phyloP scores from a whole-genome alignment of 1,140 invertebrate genomes.

The Dryas iulia region DNA sequence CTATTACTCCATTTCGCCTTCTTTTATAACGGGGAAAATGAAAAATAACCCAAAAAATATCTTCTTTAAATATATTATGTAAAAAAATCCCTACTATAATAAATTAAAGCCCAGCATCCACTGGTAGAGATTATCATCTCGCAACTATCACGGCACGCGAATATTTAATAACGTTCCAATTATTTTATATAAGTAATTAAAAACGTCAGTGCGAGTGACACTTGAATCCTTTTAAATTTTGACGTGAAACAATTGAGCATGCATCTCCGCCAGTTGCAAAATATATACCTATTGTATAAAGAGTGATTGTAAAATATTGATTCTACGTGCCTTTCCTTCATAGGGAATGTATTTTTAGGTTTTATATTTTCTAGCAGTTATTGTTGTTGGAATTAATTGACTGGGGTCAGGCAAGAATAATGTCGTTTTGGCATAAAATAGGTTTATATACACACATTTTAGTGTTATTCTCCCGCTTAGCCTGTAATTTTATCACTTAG shows the following conservation, averaged over 20 bases:
- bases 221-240: not conserved
- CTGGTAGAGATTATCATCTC: not conserved
- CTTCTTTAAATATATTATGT: too few relatives aligned
- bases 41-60: too few relatives aligned
- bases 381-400: too few relatives aligned
- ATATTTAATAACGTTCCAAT: constrained; percentile 13
- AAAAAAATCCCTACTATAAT: too few relatives aligned
- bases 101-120: not conserved
- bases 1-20: too few relatives aligned
- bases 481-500: too few relatives aligned
- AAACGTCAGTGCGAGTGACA: constrained; percentile 4
- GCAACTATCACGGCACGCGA: not conserved
- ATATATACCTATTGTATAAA: not conserved
- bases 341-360: not conserved
- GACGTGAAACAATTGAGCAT: constrained; percentile 1
- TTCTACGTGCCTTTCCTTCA: not conserved
- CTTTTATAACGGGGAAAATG: too few relatives aligned
- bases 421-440: too few relatives aligned
- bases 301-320: not conserved
- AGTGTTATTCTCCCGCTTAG: too few relatives aligned
- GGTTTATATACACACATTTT: too few relatives aligned
- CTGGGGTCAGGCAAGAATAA: too few relatives aligned
- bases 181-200: constrained; percentile 18
- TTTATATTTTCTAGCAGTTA: too few relatives aligned
- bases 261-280: not conserved